Base-by-base conservation (phyloP, 1,140 invertebrate genomes). In the Conopomorpha cramerella region DNA sequence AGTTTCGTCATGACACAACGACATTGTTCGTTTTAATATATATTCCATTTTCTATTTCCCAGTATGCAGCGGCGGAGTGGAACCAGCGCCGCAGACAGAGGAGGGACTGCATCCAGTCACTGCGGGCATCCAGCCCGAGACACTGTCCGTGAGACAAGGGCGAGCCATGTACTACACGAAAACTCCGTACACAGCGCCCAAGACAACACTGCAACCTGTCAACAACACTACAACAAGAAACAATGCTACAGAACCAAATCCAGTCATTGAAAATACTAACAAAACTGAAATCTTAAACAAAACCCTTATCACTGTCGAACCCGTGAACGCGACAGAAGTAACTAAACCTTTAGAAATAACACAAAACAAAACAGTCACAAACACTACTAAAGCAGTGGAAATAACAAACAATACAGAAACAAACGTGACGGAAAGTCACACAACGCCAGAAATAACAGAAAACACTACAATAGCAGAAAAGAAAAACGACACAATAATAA, bases 131-230 rank as follows among this genome's bases (percentile, higher is more conserved):
- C 30, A 2, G 14, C 30, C 6, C 13, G 8, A 34, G 7, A n/a
- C n/a, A 15, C 49, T 42, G 16, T 36, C 49, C 0, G 66, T 67
- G 4, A 45, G 70, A 34, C 59, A 64, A 34, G 39, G 56, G n/a
- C 59, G 64, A 16, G 71, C 67, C 26, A 64, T 71, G 62, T 72
- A 76, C 54, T 65, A 60, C 42, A 56, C 60, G 0, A 72, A 72
- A 43, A 56, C 58, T 1, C 30, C 34, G 14, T 39, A 43, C 25
- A 23, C 26, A 14, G 27, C 37, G 27, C 33, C 45, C 31, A 49
- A 42, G 19, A 42, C 39, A 19, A 30, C 36, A 36, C 45, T 35
- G 12, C 54, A 44, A 15, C 32, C 10, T 13, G 33, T 29, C 26
- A 54, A 51, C 45, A 13, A 29, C 28, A 10, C 11, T 29, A 10